These are phyloP conservation scores for Rhyzopertha dominica DNA, from an alignment of 1,140 invertebrate genomes.

Conservation along the genomic window DNA sequence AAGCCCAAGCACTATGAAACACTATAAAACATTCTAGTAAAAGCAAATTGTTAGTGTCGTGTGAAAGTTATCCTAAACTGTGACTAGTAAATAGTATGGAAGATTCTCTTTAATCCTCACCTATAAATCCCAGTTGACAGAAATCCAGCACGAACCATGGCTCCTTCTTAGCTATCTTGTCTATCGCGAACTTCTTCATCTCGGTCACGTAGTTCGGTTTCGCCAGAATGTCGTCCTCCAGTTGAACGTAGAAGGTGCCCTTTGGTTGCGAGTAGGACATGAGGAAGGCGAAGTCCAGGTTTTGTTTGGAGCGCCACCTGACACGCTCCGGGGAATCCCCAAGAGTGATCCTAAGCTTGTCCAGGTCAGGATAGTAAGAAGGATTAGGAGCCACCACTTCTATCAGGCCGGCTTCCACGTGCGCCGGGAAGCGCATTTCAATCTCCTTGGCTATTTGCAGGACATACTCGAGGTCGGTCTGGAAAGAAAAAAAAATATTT, in stretches of 20 bases:
- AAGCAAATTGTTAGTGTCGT: too few species aligned
- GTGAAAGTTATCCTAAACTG: too few species aligned
- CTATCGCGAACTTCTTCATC: conserved; percentile 86
- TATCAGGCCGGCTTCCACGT: conserved; percentile 75
- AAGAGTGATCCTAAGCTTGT: conserved; percentile 69
- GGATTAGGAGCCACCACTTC: conserved; percentile 84
- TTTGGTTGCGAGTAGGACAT: conserved; percentile 90
- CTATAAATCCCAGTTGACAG: conserved; percentile 89
- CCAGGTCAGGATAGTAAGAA: conserved; percentile 85
- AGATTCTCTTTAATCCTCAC: conserved; percentile 49
- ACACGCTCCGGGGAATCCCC: conserved; percentile 86
- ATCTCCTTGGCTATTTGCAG: conserved; percentile 67
- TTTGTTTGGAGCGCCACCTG: conserved; percentile 94
- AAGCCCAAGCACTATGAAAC: too few species aligned
- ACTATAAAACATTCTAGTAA: too few species aligned
- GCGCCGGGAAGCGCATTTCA: conserved; percentile 66
- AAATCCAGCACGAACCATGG: conserved; percentile 92
- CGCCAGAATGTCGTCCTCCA: conserved; percentile 94
- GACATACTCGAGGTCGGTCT: conserved; percentile 67
- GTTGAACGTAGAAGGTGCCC: conserved; percentile 75
- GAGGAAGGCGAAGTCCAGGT: conserved; percentile 91
- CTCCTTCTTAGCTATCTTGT: conserved; percentile 67
- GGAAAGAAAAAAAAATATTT: conserved; percentile 39
- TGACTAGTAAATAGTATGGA: conserved; percentile 4
- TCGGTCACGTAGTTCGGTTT: conserved; percentile 78